Evolutionary conservation across 2,888 invertebrate species (phyloP).

Genomic region (Epirrita christyi): DNA sequence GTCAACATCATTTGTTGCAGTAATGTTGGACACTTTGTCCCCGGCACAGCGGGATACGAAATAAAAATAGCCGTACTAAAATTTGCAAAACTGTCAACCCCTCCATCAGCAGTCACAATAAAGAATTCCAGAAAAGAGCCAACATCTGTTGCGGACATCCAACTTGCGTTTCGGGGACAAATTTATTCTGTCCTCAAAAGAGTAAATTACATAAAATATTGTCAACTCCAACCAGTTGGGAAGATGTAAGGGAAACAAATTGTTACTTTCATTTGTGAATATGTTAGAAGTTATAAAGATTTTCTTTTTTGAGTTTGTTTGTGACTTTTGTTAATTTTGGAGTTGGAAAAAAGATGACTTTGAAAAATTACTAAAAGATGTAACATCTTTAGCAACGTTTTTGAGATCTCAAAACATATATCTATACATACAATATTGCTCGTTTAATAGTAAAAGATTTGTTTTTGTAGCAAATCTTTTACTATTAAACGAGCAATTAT

Average conservation of each 20-base stretch:
- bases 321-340: background rate
- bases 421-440: too few relatives aligned
- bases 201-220: slow-evolving; percentile 78
- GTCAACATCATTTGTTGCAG: background rate
- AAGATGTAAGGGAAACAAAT: slow-evolving; percentile 23
- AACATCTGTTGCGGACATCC: slow-evolving; percentile 41
- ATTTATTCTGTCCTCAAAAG: slow-evolving; percentile 74
- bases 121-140: slow-evolving; percentile 32
- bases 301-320: slow-evolving; percentile 7
- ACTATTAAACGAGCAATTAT: too few relatives aligned
- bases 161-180: slow-evolving; percentile 52
- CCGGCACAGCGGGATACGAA: background rate
- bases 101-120: slow-evolving; percentile 33
- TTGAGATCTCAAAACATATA: too few relatives aligned
- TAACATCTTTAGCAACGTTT: too few relatives aligned
- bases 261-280: slow-evolving; percentile 22
- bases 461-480: too few relatives aligned
- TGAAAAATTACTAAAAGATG: too few relatives aligned
- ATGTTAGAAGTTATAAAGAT: slow-evolving; percentile 19
- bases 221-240: slow-evolving; percentile 44
- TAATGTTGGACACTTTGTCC: background rate
- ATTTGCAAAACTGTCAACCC: slow-evolving; percentile 31
- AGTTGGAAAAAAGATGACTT: too few relatives aligned
- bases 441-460: too few relatives aligned
- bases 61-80: slow-evolving; percentile 15